Conservation (phyloP, 1,140 invertebrate species). For the Halesus radiatus region DNA sequence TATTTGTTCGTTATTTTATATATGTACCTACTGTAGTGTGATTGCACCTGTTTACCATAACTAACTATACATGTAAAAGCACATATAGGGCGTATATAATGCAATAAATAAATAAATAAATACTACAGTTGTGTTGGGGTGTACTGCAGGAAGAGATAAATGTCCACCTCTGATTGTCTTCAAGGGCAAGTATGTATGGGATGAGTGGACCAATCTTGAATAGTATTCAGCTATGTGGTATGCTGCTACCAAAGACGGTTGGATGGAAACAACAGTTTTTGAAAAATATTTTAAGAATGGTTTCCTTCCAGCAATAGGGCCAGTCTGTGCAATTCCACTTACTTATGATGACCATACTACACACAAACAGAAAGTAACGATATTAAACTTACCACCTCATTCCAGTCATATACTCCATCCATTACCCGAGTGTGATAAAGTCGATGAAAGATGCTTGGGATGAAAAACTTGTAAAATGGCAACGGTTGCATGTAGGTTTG, state of each 20-base stretch:
- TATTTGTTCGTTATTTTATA: no score
- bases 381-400: conserved; percentile 60
- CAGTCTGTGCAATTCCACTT: no score
- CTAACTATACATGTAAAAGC: no score
- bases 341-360: no score
- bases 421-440: conserved; percentile 28
- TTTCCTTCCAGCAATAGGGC: background rate
- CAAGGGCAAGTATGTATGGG: conserved; percentile 51
- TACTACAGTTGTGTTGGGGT: conserved; percentile 60
- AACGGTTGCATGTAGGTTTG: conserved; percentile 51
- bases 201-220: conserved; percentile 49
- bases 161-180: conserved; percentile 61
- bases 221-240: conserved; percentile 57
- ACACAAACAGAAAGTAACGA: conserved; percentile 57
- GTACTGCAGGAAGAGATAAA: conserved; percentile 61
- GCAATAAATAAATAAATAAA: no score
- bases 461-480: conserved; percentile 42
- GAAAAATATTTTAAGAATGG: conserved; percentile 54
- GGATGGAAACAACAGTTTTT: conserved; percentile 61
- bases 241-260: conserved; percentile 60
- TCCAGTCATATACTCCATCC: conserved; percentile 60
- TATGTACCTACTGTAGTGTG: no score
- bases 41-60: no score
- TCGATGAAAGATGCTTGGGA: no score
- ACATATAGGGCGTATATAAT: no score